Evolutionary conservation across 2,113 vertebrate genomes (phyloP), one percentile per base, ranked within the genome.

Genomic region (Pelusios castaneus): DNA sequence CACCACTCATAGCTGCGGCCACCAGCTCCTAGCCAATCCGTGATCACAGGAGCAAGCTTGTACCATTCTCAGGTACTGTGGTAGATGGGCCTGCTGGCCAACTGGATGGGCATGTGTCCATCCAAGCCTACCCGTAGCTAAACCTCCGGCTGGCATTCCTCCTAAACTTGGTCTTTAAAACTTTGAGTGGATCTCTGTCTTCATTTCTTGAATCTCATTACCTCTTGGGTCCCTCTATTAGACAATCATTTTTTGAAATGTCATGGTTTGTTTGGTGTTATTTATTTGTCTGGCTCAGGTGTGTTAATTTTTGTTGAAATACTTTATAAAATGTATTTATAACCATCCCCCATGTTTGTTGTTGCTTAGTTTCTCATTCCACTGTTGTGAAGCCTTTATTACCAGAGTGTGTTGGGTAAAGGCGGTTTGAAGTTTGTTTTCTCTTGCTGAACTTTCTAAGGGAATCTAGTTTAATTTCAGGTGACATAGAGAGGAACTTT

Each of bases 361-460:
- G 4, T 70, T 90, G 49, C 22, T 51, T 67, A 11, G 5, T 82
- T 84, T 73, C 77, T 90, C 1, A 0, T 29, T 27, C 82, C 56
- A 11, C 75, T 22, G 73, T 60, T 16, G 5, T 3, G 0, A 25
- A 82, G 43, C 52, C 75, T 0, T 0, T 49, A 51, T 25, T 38
- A 54, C 43, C 0, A 55, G 0, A 25, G 49, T 16, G 90, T 82
- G 41, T 21, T 88, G 60, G 49, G 41, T 92, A 76, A 82, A 4
- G 2, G 9, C 31, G 85, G 24, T 79, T 95, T n/a, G 22, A 87
- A 93, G 43, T 25, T 76, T 13, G 1, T 91, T 93, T 93, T 95
- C 79, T 87, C 78, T 9, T 3, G 2, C n/a, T 88, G 47, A 84
- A 82, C 88, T 94, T 51, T 90, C 41, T 67, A 58, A 82, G 47